phyloP scores from a whole-genome alignment of 2,113 vertebrate species.

The Tylochromis polylepis region DNA sequence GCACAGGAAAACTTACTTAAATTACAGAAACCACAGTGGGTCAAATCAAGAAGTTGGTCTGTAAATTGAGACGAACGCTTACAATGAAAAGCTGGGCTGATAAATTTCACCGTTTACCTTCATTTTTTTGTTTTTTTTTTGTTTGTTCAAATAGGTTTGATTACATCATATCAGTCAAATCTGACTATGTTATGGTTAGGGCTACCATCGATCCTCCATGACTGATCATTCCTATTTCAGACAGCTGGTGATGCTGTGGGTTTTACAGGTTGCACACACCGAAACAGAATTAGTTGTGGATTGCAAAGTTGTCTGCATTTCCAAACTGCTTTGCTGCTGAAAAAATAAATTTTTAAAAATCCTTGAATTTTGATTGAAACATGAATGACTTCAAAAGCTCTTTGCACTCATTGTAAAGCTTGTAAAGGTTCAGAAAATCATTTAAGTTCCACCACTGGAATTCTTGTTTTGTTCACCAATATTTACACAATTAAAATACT shows the following conservation, averaged over 20 bases:
- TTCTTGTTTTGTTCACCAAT: neutral
- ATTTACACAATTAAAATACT: neutral
- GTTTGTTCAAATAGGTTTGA: neutral
- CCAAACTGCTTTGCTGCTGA: neutral
- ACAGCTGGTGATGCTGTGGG: neutral
- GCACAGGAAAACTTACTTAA: neutral
- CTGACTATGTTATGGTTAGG: neutral
- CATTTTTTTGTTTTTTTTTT: neutral
- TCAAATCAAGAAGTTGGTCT: neutral
- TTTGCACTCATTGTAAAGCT: accelerated
- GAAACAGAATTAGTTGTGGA: neutral
- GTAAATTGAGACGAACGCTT: neutral
- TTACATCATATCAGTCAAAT: neutral
- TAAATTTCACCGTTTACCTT: neutral
- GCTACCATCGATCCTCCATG: neutral
- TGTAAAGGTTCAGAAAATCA: neutral
- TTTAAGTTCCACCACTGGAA: neutral
- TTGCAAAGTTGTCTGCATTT: neutral
- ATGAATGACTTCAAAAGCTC: neutral
- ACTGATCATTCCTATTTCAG: neutral
- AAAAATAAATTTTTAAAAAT: neutral
- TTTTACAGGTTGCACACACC: neutral
- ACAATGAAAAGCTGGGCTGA: neutral
- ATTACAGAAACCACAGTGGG: neutral
- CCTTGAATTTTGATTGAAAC: neutral